Evolutionary conservation across 2,113 vertebrate genomes (phyloP).

Genomic region (Myrmecophaga tridactyla): DNA sequence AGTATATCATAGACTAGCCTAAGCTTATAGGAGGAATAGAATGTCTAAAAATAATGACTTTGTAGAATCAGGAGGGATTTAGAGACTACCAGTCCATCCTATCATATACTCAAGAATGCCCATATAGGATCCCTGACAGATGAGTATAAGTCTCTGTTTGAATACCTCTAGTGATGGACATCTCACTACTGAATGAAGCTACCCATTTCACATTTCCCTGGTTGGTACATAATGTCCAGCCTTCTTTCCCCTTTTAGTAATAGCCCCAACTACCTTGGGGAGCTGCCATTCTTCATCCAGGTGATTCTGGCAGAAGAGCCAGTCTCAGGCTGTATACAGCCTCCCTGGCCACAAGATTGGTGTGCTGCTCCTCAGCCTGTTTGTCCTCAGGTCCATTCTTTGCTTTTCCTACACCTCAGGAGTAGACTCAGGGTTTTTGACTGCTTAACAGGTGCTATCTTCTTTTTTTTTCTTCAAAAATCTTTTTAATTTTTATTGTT

Average conservation of each 20-base stretch:
- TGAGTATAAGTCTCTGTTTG: not conserved
- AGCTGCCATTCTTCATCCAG: not conserved
- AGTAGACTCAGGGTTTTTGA: not conserved
- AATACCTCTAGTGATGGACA: not conserved
- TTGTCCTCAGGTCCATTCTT: not conserved
- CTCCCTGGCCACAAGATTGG: not conserved
- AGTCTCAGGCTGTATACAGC: not conserved
- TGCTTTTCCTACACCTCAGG: not conserved
- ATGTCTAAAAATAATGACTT: conserved; percentile 36
- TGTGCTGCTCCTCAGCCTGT: too few species aligned
- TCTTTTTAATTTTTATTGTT: too few species aligned
- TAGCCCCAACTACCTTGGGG: not conserved
- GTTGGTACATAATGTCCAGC: not conserved
- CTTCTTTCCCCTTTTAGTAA: not conserved
- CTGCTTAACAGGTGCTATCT: not conserved
- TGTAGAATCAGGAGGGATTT: not conserved
- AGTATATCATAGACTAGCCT: conserved; percentile 66
- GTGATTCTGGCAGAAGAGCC: not conserved
- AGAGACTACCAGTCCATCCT: not conserved
- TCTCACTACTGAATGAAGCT: not conserved
- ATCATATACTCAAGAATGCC: not conserved
- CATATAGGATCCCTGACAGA: not conserved
- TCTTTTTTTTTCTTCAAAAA: too few species aligned
- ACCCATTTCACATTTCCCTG: not conserved
- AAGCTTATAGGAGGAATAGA: conserved; percentile 47